Conservation (phyloP, 1,140 invertebrate genomes). For the Nephila pilipes region DNA sequence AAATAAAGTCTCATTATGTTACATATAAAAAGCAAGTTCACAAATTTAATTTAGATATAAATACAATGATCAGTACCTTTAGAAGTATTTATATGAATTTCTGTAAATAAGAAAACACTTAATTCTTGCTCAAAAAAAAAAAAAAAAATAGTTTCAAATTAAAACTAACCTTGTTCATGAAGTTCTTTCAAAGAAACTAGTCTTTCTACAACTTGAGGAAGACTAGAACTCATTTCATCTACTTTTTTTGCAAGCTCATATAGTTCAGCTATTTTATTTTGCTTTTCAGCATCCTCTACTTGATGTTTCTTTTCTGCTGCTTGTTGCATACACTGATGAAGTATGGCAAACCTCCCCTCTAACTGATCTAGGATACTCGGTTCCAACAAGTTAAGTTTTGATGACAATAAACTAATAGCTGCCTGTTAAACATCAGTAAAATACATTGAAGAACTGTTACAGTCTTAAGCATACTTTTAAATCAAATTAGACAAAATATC, state of each 20-base stretch:
- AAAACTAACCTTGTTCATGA: constrained; percentile 91
- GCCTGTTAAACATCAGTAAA: constrained; percentile 81
- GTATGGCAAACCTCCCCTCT: constrained; percentile 87
- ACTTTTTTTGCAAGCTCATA: constrained; percentile 93
- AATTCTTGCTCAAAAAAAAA: no score
- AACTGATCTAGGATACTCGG: constrained; percentile 90
- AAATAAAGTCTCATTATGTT: no score
- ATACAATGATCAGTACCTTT: no score
- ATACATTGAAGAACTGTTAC: background rate
- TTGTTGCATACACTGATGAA: constrained; percentile 89
- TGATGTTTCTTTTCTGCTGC: constrained; percentile 86
- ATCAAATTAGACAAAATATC: background rate
- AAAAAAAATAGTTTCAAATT: background rate
- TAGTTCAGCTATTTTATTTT: constrained; percentile 90
- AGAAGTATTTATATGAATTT: no score
- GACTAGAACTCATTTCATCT: constrained; percentile 88
- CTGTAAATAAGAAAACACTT: no score
- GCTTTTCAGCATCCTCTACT: constrained; percentile 88
- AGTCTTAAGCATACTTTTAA: background rate
- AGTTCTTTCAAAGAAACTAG: constrained; percentile 91
- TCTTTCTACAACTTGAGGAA: constrained; percentile 91
- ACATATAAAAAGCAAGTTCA: no score
- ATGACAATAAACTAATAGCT: constrained; percentile 88
- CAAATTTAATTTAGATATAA: no score
- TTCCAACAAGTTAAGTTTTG: constrained; percentile 90